phyloP scores from a whole-genome alignment of 2,797 vertebrate species.

The Rallus crepitans region DNA sequence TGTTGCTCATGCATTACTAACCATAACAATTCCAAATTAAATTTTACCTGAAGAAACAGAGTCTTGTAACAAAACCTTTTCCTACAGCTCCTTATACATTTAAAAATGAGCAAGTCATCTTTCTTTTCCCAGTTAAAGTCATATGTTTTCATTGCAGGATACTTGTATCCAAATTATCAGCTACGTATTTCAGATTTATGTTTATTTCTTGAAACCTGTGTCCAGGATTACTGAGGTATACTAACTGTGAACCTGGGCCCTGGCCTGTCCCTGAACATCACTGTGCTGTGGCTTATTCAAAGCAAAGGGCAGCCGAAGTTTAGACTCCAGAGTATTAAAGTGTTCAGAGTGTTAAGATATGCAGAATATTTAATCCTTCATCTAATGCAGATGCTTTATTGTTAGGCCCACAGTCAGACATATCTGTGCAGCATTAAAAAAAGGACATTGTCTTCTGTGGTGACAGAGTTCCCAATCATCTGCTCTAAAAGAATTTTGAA shows the following conservation, averaged over 20 bases:
- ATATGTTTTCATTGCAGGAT: background rate
- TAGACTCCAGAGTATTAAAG: background rate
- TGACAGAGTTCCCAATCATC: background rate
- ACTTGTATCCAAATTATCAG: background rate
- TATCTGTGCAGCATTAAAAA: background rate
- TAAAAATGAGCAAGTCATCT: background rate
- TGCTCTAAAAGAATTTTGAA: background rate
- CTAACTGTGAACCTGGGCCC: background rate
- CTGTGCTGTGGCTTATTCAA: background rate
- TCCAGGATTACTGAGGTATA: background rate
- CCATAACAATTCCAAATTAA: conserved; percentile 57
- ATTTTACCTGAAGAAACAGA: background rate
- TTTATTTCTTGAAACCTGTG: background rate
- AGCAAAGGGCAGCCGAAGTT: background rate
- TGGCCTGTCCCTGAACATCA: background rate
- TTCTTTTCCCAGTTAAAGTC: background rate
- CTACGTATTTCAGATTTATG: background rate
- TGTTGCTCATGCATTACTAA: conserved; percentile 39
- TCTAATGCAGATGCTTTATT: background rate
- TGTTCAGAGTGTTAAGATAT: background rate
- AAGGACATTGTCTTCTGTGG: background rate
- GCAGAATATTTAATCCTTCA: background rate
- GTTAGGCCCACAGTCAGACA: background rate
- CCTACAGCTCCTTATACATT: background rate
- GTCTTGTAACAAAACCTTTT: conserved; percentile 6